Evolutionary conservation across 1,140 invertebrate species (phyloP).

Genomic region (Bombus pascuorum): DNA sequence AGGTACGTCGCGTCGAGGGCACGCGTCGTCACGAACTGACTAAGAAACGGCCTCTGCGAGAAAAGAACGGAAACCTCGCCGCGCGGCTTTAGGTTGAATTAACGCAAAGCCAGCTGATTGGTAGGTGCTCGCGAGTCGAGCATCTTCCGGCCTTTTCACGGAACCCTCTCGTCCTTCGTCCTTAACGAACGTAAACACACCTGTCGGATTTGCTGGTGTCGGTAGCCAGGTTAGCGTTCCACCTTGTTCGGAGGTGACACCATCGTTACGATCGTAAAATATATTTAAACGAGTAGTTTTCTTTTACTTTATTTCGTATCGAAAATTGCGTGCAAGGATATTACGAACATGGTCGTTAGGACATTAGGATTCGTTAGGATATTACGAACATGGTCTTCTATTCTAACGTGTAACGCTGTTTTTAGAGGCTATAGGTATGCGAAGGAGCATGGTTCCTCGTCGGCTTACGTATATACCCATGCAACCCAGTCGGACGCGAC

Average conservation of each 20-base stretch:
- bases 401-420: too few species aligned
- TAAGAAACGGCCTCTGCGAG: slow-evolving; percentile 38
- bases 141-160: slow-evolving; percentile 16
- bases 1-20: slow-evolving; percentile 62
- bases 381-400: too few species aligned
- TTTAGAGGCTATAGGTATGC: too few species aligned
- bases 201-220: neutral
- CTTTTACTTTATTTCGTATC: too few species aligned
- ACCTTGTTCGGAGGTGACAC: neutral
- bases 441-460: neutral
- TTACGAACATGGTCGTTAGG: too few species aligned
- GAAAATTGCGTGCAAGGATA: too few species aligned
- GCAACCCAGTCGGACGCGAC: neutral
- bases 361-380: too few species aligned
- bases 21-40: slow-evolving; percentile 73
- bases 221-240: neutral
- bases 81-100: slow-evolving; percentile 64
- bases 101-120: slow-evolving; percentile 65
- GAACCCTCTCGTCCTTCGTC: neutral
- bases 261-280: too few species aligned
- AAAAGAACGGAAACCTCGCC: slow-evolving; percentile 64
- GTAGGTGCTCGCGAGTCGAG: slow-evolving; percentile 52
- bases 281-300: too few species aligned
- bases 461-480: too few species aligned
- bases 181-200: slow-evolving; percentile 20